These are phyloP conservation scores for Synanthedon tipuliformis DNA, from an alignment of 2,888 invertebrate genomes.

Conservation along the genomic window DNA sequence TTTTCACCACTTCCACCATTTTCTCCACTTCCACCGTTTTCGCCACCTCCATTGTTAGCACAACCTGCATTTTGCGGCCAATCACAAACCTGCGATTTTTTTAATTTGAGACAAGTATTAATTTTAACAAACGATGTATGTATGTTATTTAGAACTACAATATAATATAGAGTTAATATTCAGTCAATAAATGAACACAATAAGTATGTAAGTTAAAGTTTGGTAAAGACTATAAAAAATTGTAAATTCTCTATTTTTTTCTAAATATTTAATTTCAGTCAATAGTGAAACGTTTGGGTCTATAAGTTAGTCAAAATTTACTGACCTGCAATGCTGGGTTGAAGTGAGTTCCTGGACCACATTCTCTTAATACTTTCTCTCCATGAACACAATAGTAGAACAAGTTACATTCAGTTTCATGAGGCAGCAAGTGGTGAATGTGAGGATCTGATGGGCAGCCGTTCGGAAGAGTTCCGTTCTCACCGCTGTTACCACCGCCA, in stretches of 20 bases:
- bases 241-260: too few species aligned
- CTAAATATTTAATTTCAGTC: too few species aligned
- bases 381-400: slow-evolving; percentile 56
- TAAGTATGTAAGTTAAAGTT: too few species aligned
- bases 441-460: slow-evolving; percentile 17
- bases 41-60: slow-evolving; percentile 1
- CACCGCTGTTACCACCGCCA: not conserved
- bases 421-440: slow-evolving; percentile 27
- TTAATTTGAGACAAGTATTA: too few species aligned
- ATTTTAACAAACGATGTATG: too few species aligned
- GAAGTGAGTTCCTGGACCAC: slow-evolving; percentile 40
- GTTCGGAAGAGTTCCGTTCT: slow-evolving; percentile 4
- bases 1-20: slow-evolving; percentile 1
- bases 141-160: too few species aligned
- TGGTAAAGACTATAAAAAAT: too few species aligned
- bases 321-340: slow-evolving; percentile 28
- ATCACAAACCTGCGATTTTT: slow-evolving; percentile 13
- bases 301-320: not conserved
- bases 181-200: not conserved
- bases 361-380: slow-evolving; percentile 18
- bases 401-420: slow-evolving; percentile 45
- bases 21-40: not conserved
- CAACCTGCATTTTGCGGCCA: slow-evolving; percentile 16
- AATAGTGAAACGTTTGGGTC: too few species aligned
- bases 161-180: too few species aligned